Percentiles rank a stretch among this genome's conserved stretches.
phyloP scores from a whole-genome alignment of 2,888 invertebrate genomes.

The Leptopilina drosophilae region DNA sequence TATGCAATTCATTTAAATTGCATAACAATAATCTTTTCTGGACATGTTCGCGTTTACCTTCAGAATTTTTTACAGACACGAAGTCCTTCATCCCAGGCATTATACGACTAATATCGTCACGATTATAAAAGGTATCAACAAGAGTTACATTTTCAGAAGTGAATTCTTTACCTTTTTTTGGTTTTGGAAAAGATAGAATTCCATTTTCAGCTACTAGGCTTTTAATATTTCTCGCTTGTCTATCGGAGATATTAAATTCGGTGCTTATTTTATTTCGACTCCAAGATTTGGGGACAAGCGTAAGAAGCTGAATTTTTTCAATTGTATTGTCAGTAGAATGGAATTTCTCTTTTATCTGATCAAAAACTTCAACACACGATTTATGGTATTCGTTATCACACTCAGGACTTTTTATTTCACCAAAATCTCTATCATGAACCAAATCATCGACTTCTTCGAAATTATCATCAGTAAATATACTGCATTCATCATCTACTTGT shows the following conservation, averaged over 20 bases:
- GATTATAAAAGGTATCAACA: not conserved
- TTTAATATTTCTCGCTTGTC: not conserved
- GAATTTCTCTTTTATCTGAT: slow-evolving; percentile 16
- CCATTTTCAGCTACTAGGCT: not conserved
- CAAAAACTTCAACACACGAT: no score
- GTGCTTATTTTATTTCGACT: not conserved
- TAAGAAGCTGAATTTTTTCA: slow-evolving; percentile 23
- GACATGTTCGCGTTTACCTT: not conserved
- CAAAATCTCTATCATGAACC: no score
- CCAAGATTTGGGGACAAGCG: slow-evolving; percentile 29
- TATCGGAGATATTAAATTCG: not conserved
- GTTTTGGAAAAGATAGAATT: not conserved
- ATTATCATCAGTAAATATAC: no score
- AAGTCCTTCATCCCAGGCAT: slow-evolving; percentile 1
- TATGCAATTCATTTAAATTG: no score
- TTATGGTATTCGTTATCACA: no score
- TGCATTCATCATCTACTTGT: no score
- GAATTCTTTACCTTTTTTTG: not conserved
- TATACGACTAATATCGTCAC: not conserved
- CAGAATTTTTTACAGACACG: not conserved
- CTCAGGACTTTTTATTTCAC: no score
- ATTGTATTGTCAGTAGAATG: not conserved
- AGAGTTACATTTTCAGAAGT: not conserved
- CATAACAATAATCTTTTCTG: not conserved
- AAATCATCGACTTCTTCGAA: no score